Conservation (phyloP, 2,797 vertebrate genomes). For the Phoxinus dragarum region DNA sequence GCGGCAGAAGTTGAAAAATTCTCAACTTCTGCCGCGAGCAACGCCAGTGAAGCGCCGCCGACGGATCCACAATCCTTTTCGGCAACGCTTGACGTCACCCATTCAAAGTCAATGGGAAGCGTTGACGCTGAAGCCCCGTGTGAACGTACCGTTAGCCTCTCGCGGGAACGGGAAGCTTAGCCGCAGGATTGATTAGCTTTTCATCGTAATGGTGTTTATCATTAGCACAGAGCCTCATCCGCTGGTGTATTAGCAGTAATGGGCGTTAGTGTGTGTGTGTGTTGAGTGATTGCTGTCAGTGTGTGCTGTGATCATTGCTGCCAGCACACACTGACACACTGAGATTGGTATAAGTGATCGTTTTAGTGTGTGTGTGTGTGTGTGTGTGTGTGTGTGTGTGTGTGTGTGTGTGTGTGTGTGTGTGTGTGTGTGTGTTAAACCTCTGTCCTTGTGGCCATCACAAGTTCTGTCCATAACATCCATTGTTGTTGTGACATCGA, state of each 20-base stretch:
- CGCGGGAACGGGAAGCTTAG: slow-evolving; percentile 69
- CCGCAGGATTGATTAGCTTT: slow-evolving; percentile 80
- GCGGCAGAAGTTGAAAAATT: too few species aligned
- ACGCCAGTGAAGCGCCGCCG: too few species aligned
- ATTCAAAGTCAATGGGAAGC: too few species aligned
- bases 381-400: not conserved
- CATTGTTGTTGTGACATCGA: too few species aligned
- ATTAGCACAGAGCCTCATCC: slow-evolving; percentile 80
- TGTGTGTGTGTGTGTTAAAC: slow-evolving; percentile 7
- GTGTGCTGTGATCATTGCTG: slow-evolving; percentile 2
- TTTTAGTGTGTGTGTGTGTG: not conserved
- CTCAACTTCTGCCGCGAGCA: too few species aligned
- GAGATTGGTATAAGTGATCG: slow-evolving; percentile 12
- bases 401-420: not conserved
- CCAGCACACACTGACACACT: not conserved
- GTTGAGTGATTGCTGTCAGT: slow-evolving; percentile 78
- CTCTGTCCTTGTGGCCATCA: slow-evolving; percentile 9
- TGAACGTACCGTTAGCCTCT: too few species aligned
- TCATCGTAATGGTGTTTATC: slow-evolving; percentile 85
- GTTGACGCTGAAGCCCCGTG: too few species aligned
- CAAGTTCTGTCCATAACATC: not conserved
- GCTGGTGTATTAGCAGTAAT: slow-evolving; percentile 82
- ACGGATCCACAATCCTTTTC: too few species aligned
- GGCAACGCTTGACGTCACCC: too few species aligned
- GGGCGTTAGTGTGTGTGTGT: slow-evolving; percentile 78